A percentile compares a stretch with the other conserved stretches of the same genome.
Conservation (phyloP, 1,140 invertebrate genomes). For the Diachasmimorpha longicaudata region DNA sequence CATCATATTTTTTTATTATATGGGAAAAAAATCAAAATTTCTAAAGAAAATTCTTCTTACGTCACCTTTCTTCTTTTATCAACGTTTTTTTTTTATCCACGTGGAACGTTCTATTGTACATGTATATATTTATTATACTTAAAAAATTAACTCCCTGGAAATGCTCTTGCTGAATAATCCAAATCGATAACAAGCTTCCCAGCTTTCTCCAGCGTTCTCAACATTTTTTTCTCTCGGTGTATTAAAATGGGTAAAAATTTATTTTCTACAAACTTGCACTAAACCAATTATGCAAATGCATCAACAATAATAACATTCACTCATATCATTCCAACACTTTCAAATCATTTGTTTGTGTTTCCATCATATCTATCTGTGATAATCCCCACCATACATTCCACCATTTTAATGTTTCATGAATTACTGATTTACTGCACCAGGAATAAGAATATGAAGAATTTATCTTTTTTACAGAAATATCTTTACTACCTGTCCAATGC, state of each 20-base stretch:
- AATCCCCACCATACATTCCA: not conserved
- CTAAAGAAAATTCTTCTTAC: not conserved
- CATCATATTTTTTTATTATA: conserved; percentile 37
- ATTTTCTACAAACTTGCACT: not conserved
- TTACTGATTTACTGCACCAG: conserved; percentile 11
- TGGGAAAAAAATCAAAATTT: not conserved
- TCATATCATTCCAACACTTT: not conserved
- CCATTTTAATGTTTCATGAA: conserved; percentile 16
- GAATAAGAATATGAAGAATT: not conserved
- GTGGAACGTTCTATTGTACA: too few species aligned
- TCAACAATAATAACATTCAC: not conserved
- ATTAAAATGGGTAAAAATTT: not conserved
- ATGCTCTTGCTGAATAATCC: not conserved
- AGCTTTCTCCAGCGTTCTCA: not conserved
- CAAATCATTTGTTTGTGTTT: conserved; percentile 1
- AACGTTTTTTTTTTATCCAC: conserved; percentile 24
- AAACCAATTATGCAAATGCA: not conserved
- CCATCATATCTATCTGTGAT: conserved; percentile 2
- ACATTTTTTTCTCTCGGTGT: not conserved
- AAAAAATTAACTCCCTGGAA: not conserved
- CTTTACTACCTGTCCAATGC: conserved; percentile 12
- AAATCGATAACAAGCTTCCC: not conserved
- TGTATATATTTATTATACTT: not conserved
- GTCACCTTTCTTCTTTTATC: conserved; percentile 16
- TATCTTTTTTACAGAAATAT: not conserved